Evolutionary conservation across 2,888 invertebrate genomes (phyloP).

Genomic region (Neelides folsomi): DNA sequence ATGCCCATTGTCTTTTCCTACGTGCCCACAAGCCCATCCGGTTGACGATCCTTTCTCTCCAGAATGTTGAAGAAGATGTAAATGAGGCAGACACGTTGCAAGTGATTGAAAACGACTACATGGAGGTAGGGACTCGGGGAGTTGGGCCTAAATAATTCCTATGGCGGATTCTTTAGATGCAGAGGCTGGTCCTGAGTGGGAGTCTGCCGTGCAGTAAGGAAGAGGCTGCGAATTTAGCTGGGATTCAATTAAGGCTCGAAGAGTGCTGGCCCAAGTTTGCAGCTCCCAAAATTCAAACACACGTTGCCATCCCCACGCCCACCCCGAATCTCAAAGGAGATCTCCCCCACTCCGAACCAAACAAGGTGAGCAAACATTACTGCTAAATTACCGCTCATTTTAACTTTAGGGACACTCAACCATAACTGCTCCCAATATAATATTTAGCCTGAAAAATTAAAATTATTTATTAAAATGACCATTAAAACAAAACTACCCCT

Average conservation of each 20-base stretch:
- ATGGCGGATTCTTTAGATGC: slow-evolving; percentile 40
- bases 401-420: no score
- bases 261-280: slow-evolving; percentile 40
- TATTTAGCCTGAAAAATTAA: no score
- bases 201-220: slow-evolving; percentile 49
- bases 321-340: slow-evolving; percentile 8
- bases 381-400: no score
- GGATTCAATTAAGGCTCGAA: slow-evolving; percentile 49
- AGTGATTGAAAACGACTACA: slow-evolving; percentile 42
- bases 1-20: slow-evolving; percentile 2
- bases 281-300: no score
- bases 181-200: slow-evolving; percentile 47
- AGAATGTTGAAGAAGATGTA: slow-evolving; percentile 39
- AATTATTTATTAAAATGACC: no score
- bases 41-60: slow-evolving; percentile 15
- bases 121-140: slow-evolving; percentile 39
- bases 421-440: no score
- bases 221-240: slow-evolving; percentile 49
- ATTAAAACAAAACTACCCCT: no score
- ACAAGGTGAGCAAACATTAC: not conserved
- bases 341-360: slow-evolving; percentile 6
- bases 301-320: slow-evolving; percentile 15
- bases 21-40: not conserved
- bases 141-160: no score
- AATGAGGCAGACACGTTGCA: slow-evolving; percentile 39